Base-by-base conservation (phyloP, 2,797 vertebrate genomes). In the Novumbra hubbsi region DNA sequence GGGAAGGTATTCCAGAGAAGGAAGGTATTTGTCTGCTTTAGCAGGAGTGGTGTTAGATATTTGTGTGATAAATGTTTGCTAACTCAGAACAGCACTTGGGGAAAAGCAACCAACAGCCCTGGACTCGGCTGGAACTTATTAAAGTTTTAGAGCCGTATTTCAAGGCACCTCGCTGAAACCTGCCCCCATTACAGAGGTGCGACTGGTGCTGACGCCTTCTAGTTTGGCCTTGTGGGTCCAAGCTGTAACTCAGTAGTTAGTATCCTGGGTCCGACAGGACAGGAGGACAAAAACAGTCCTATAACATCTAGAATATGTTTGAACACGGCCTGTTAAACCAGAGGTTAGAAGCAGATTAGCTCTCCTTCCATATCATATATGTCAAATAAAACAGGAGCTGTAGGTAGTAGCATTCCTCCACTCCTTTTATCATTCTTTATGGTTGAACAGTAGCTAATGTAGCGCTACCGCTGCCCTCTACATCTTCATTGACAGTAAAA, bases 21-120 rank as follows among this genome's bases (percentile, higher is more conserved):
- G 91, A 92, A 92, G 90, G 88, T 93, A 94, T 94, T 94, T 93
- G 93, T 94, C 94, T 94, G 91, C 91, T 93, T 95, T 94, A 95
- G 91, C 90, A 84, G 84, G 88, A 93, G 89, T 86, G 87, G 81
- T 91, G 90, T 86, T 92, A 85, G 91, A 94, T 93, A 90, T 90
- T 91, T 92, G 90, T 86, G 93, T 94, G 94, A 95, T 95, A 90
- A 94, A 95, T 95, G 93, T 94, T 91, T 69, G 88, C 88, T 86
- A 92, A 94, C 90, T 91, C 90, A 83, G 87, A 91, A 85, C 84
- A 85, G 89, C 92, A 92, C 91, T 92, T 86, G 90, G 94, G 93
- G 93, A 94, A 84, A 88, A 86, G 85, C 84, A 89, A 89, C 88
- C 87, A 84, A 86, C 85, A 91, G 87, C 87, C 86, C 75, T 71